Percentiles rank a stretch among this genome's conserved stretches.
phyloP scores from a whole-genome alignment of 1,140 invertebrate genomes.

The Bombus waltoni region DNA sequence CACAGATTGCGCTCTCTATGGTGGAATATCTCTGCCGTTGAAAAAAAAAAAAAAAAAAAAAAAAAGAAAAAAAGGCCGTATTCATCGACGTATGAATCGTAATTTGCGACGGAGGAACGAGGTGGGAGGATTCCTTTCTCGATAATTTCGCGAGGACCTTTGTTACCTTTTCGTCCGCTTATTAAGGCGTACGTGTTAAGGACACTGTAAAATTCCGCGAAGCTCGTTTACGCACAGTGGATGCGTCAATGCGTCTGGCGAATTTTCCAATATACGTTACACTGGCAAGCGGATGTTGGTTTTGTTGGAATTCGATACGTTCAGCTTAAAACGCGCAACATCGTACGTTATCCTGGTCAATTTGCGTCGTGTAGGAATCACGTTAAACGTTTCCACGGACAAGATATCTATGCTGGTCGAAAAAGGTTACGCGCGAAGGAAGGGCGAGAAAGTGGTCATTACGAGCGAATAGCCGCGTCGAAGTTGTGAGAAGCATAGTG shows the following conservation, averaged over 20 bases:
- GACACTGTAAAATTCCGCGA: not conserved
- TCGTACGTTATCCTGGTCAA: not conserved
- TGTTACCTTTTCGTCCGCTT: not conserved
- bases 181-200: not conserved
- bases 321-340: not conserved
- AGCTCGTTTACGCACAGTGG: too few species aligned
- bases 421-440: not conserved
- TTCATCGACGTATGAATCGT: constrained; percentile 1
- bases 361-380: not conserved
- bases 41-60: too few species aligned
- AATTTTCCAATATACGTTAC: not conserved
- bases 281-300: not conserved
- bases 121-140: not conserved
- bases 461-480: not conserved
- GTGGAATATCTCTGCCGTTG: not conserved
- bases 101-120: not conserved
- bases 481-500: constrained; percentile 4
- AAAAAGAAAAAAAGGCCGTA: too few species aligned
- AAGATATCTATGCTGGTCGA: not conserved
- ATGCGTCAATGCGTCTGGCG: not conserved
- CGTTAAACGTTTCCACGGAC: not conserved
- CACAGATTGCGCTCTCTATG: not conserved
- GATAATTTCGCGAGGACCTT: not conserved
- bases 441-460: constrained; percentile 22
- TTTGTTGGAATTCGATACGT: not conserved